Percentiles rank a stretch among this genome's conserved stretches.
Conservation (phyloP, 2,888 invertebrate species). For the Eledona agricola region DNA sequence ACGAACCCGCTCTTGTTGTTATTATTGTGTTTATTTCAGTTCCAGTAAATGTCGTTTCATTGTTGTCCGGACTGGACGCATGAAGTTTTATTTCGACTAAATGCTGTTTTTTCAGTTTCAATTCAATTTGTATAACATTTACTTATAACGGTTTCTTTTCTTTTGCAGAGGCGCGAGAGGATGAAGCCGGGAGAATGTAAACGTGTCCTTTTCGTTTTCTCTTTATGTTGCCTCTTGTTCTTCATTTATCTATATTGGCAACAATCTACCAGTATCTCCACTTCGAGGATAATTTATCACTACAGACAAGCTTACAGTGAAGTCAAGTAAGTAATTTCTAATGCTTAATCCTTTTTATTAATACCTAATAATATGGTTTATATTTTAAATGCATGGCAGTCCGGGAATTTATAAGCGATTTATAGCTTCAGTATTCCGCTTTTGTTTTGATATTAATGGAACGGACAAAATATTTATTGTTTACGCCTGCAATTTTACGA, state of each 20-base stretch:
- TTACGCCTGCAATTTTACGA: too few species aligned
- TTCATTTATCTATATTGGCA: slow-evolving; percentile 65
- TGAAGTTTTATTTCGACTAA: slow-evolving; percentile 25
- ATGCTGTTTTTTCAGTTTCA: slow-evolving; percentile 13
- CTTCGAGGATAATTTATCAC: slow-evolving; percentile 42
- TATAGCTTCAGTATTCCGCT: too few species aligned
- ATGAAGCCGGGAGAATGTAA: slow-evolving; percentile 67
- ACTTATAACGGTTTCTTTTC: too few species aligned
- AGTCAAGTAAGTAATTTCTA: slow-evolving; percentile 38
- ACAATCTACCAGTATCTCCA: slow-evolving; percentile 51
- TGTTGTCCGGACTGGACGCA: slow-evolving; percentile 16
- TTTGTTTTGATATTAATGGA: too few species aligned
- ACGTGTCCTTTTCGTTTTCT: slow-evolving; percentile 66
- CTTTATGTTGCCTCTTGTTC: slow-evolving; percentile 64
- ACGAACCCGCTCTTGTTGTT: too few species aligned
- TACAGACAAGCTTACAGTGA: slow-evolving; percentile 47
- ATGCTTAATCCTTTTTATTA: slow-evolving; percentile 5
- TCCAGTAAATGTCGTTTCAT: slow-evolving; percentile 32
- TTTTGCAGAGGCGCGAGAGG: slow-evolving; percentile 56
- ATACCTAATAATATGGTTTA: too few species aligned
- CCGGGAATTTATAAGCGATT: too few species aligned
- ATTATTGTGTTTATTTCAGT: too few species aligned
- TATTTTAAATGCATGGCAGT: too few species aligned
- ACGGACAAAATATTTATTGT: too few species aligned
- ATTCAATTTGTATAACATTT: too few species aligned